Evolutionary conservation across 2,797 vertebrate species (phyloP).

Genomic region (Phylloscopus collybita): DNA sequence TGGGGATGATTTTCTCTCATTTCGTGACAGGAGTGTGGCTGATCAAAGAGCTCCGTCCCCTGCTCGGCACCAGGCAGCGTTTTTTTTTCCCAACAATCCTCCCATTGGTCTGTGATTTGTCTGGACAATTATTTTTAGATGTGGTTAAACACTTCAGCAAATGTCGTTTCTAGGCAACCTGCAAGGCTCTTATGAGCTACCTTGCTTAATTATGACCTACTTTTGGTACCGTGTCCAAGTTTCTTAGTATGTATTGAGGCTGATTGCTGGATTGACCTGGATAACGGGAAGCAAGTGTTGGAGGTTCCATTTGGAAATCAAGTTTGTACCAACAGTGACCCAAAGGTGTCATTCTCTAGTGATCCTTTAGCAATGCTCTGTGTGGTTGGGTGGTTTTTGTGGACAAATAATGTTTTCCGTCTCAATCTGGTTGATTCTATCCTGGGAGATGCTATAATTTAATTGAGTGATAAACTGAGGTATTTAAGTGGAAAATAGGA

Average conservation of each 20-base stretch:
- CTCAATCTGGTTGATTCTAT: neutral
- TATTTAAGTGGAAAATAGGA: neutral
- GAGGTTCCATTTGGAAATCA: neutral
- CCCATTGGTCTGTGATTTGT: neutral
- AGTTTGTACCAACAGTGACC: neutral
- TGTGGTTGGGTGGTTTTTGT: neutral
- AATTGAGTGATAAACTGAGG: neutral
- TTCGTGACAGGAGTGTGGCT: neutral
- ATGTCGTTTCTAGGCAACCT: constrained; percentile 68
- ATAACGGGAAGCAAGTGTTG: neutral
- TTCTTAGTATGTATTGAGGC: neutral
- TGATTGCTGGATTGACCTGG: constrained; percentile 21
- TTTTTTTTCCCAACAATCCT: neutral
- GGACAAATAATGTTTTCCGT: neutral
- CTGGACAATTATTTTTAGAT: constrained; percentile 69
- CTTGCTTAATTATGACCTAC: constrained; percentile 66
- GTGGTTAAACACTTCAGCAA: constrained; percentile 54
- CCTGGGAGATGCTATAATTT: neutral
- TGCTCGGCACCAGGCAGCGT: neutral
- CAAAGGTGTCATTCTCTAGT: neutral
- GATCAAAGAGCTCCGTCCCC: neutral
- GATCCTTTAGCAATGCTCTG: neutral
- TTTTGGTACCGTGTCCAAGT: constrained; percentile 38
- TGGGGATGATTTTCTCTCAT: neutral
- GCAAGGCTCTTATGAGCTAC: constrained; percentile 19